Evolutionary conservation across 2,888 invertebrate species (phyloP).

Genomic region (Trissolcus brochymenae): DNA sequence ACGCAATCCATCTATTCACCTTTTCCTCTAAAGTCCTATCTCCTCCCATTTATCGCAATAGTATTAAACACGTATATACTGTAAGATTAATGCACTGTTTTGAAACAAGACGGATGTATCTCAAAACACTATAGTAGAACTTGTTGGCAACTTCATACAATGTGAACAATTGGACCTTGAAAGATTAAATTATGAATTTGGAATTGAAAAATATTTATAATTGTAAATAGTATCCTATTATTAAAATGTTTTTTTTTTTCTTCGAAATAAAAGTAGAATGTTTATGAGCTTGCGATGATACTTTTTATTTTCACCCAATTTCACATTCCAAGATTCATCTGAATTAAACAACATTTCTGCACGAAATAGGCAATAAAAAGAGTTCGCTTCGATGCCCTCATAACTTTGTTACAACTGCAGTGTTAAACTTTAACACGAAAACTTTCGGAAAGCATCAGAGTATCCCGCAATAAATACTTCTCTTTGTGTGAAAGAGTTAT

Average conservation of each 20-base stretch:
- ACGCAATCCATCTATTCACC: conserved; percentile 10
- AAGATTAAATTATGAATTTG: too few relatives aligned
- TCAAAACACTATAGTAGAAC: neutral
- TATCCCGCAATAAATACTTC: conserved; percentile 28
- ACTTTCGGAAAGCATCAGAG: conserved; percentile 22
- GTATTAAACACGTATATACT: too few relatives aligned
- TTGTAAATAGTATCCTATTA: too few relatives aligned
- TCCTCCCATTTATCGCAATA: neutral
- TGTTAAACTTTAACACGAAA: conserved; percentile 27
- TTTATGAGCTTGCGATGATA: neutral
- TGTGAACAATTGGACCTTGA: too few relatives aligned
- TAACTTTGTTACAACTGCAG: conserved; percentile 24
- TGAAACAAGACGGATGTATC: neutral
- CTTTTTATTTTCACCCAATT: conserved; percentile 1
- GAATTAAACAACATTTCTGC: conserved; percentile 17
- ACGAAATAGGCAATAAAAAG: conserved; percentile 17
- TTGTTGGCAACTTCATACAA: too few relatives aligned
- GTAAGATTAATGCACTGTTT: too few relatives aligned
- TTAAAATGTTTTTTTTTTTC: neutral
- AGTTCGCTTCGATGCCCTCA: conserved; percentile 6
- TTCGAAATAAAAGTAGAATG: neutral
- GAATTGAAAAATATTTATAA: too few relatives aligned
- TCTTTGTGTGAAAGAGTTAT: conserved; percentile 23
- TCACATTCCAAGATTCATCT: conserved; percentile 6
- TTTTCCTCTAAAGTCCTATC: conserved; percentile 4